A percentile compares a stretch with the other conserved stretches of the same genome.
phyloP scores from a whole-genome alignment of 2,113 vertebrate genomes.

The Nycticryphes semicollaris region DNA sequence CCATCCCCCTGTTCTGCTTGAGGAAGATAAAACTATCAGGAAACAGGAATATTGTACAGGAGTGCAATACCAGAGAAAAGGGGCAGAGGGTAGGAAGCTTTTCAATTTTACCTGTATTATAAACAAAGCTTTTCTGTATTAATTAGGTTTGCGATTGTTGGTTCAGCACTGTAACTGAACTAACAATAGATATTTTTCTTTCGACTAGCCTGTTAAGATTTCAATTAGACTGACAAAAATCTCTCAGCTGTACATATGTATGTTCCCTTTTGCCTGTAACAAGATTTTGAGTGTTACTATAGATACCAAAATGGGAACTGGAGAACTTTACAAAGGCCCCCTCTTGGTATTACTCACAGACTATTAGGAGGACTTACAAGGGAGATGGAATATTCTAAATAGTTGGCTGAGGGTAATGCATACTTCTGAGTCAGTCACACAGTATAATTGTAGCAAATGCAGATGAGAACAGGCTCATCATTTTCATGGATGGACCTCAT shows the following conservation, averaged over 20 bases:
- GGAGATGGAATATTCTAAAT: neutral
- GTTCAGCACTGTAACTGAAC: neutral
- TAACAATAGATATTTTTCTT: neutral
- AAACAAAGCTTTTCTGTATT: neutral
- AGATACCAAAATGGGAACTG: neutral
- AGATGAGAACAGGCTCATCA: neutral
- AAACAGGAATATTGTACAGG: neutral
- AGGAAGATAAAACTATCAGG: neutral
- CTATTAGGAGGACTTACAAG: neutral
- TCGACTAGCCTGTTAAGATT: neutral
- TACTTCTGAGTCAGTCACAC: neutral
- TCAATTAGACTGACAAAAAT: neutral
- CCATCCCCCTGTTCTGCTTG: neutral
- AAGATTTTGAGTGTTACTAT: neutral
- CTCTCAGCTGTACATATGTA: neutral
- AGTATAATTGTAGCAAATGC: neutral
- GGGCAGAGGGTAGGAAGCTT: neutral
- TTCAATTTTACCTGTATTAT: neutral
- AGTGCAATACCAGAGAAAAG: neutral
- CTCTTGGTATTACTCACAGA: neutral
- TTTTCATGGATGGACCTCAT: neutral
- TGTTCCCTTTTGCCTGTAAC: neutral
- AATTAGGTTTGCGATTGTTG: neutral
- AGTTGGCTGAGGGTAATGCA: neutral
- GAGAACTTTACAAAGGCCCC: neutral